These are phyloP conservation scores for Lithophane semibrunnea DNA, from an alignment of 2,888 invertebrate genomes.

Conservation along the genomic window DNA sequence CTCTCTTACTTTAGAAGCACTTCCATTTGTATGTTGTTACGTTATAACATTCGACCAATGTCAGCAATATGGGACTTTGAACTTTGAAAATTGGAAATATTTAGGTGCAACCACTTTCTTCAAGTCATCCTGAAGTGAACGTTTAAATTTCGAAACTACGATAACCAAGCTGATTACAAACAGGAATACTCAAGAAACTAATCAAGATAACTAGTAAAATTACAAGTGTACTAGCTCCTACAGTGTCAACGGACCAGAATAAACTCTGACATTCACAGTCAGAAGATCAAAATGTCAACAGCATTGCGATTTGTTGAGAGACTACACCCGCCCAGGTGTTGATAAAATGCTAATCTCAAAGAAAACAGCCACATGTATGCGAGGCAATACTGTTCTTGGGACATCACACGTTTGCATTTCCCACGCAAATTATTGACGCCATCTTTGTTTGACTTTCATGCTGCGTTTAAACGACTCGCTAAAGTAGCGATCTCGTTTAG, in stretches of 20 bases:
- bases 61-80: neutral
- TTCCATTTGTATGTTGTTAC: neutral
- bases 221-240: conserved; percentile 24
- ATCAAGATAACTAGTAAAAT: conserved; percentile 24
- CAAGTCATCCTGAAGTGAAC: neutral
- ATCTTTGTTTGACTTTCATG: conserved; percentile 51
- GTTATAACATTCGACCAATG: neutral
- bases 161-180: neutral
- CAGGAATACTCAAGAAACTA: neutral
- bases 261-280: conserved; percentile 46
- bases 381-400: conserved; percentile 27
- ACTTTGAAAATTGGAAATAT: conserved; percentile 13
- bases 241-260: conserved; percentile 26
- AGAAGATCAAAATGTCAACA: conserved; percentile 42
- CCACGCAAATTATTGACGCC: conserved; percentile 58
- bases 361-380: conserved; percentile 51
- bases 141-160: neutral
- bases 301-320: conserved; percentile 37
- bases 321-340: conserved; percentile 37
- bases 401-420: conserved; percentile 62
- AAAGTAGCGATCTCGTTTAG: conserved; percentile 44
- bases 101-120: neutral
- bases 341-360: conserved; percentile 49
- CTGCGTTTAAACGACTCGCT: conserved; percentile 44
- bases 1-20: neutral